Conservation (phyloP, 2,113 vertebrate genomes). For the Rhombomys opimus region DNA sequence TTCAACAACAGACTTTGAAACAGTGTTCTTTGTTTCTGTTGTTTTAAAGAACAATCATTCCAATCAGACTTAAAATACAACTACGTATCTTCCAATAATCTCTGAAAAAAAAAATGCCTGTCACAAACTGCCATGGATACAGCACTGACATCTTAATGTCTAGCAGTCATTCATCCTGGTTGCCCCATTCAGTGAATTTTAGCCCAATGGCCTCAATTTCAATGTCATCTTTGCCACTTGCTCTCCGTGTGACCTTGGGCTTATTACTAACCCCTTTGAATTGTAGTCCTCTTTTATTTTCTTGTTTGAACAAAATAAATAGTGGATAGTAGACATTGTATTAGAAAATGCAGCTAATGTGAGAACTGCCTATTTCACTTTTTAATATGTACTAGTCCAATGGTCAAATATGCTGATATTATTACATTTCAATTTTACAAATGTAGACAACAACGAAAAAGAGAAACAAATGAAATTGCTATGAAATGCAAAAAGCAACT, state of each 20-base stretch:
- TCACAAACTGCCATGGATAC: accelerated
- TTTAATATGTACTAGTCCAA: neutral
- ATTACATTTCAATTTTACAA: neutral
- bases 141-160: neutral
- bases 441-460: neutral
- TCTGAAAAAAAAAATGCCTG: neutral
- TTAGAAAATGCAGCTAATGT: neutral
- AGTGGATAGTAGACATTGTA: neutral
- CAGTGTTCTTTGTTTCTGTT: neutral
- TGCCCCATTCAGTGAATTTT: neutral
- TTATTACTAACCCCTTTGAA: constrained; percentile 3
- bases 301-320: constrained; percentile 20
- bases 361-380: neutral
- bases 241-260: neutral
- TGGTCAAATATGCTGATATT: neutral
- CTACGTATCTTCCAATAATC: neutral
- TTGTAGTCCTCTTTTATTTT: neutral
- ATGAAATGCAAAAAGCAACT: neutral
- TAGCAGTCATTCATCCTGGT: neutral
- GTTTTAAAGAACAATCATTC: neutral
- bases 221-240: neutral
- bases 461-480: neutral
- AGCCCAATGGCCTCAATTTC: neutral
- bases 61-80: neutral
- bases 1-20: constrained; percentile 5